Evolutionary conservation across 2,888 invertebrate species (phyloP), one percentile per base, ranked within the genome.

Genomic region (Nephrotoma flavescens): DNA sequence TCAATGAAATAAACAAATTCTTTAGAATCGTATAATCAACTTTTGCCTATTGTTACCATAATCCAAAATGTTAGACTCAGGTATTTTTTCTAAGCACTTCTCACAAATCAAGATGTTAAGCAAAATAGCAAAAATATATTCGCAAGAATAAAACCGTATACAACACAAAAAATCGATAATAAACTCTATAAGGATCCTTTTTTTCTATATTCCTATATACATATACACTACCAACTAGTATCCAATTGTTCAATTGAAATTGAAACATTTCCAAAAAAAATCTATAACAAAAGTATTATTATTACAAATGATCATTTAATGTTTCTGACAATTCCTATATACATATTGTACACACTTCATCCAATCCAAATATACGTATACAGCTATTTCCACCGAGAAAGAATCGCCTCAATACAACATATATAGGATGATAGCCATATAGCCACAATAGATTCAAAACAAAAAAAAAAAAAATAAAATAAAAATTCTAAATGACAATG

Each of bases 251-350:
- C 71, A 71, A 71, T 71, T 71, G 71, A 71, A 71, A 71, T 71
- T 71, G 71, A 31, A 71, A 71, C 71, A 71, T 71, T 71, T 71
- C 31, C 31, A 71, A 31, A 71, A 31, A 31, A 71, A 31, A 19
- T 71, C 19, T 71, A 71, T 71, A 71, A 19, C 71, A 71, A 71
- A 71, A 71, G 71, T 71, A 71, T 71, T 71, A 71, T 71, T 71
- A 71, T 71, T 84, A 84, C 84, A 84, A 84, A 84, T 84, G 84
- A 84, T 84, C 84, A 84, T 84, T 84, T 42, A 42, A 84, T 84
- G 84, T 84, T 84, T 84, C 42, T 84, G 84, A 84, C 84, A 84
- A 84, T 84, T 42, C 84, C 71, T 71, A 31, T 71, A 71, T 71
- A 71, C 12, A 31, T 57, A 15, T 5, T 71, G 71, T 71, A 71